Evolutionary conservation across 2,888 invertebrate genomes (phyloP).

Genomic region (Phorcus lineatus): DNA sequence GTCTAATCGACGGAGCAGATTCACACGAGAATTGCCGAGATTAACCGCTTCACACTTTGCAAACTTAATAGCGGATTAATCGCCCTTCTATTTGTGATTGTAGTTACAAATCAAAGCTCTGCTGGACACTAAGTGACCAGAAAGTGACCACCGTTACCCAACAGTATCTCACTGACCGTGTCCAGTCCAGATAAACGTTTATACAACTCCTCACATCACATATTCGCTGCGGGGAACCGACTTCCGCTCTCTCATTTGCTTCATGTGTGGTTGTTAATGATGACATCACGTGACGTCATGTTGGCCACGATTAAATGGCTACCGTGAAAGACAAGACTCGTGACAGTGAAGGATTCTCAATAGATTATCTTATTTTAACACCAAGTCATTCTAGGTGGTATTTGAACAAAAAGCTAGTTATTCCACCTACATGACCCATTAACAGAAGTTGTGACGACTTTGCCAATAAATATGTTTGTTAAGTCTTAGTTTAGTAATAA

Average conservation of each 20-base stretch:
- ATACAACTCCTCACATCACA: neutral
- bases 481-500: too few species aligned
- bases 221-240: neutral
- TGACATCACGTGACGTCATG: neutral
- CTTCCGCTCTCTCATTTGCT: neutral
- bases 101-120: conserved; percentile 1
- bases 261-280: neutral
- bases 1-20: neutral
- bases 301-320: neutral
- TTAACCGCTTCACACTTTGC: neutral
- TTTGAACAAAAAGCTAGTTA: too few species aligned
- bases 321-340: neutral
- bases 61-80: neutral
- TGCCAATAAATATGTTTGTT: too few species aligned
- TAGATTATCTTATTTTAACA: neutral
- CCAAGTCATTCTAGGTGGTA: too few species aligned
- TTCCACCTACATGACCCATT: too few species aligned
- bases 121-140: neutral
- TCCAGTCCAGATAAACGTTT: neutral
- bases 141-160: conserved; percentile 1
- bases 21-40: neutral
- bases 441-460: too few species aligned
- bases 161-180: conserved; percentile 7
- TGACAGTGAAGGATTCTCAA: neutral
- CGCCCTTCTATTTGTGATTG: neutral